Percentiles rank a stretch among this genome's conserved stretches.
These are phyloP conservation scores for Acronicta aceris DNA, from an alignment of 2,888 invertebrate species.

Conservation along the genomic window DNA sequence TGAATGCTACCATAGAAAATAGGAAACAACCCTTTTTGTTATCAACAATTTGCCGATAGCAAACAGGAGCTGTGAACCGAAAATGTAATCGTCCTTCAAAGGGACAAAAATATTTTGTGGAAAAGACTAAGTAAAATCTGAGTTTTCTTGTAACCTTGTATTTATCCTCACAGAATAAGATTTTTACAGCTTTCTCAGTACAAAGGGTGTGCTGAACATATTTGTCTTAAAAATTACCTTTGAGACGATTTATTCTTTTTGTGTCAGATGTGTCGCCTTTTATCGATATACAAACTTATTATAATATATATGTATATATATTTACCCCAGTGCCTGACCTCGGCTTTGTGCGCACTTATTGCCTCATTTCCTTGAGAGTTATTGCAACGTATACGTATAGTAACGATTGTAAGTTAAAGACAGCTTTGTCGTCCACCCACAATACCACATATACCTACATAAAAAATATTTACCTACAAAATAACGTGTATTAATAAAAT, in stretches of 20 bases:
- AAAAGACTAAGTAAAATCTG: slow-evolving; percentile 10
- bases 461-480: not conserved
- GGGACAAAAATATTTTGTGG: slow-evolving; percentile 11
- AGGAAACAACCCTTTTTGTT: slow-evolving; percentile 8
- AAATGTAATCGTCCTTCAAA: slow-evolving; percentile 17
- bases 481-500: no score
- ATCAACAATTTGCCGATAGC: slow-evolving; percentile 28
- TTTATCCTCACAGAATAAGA: slow-evolving; percentile 31
- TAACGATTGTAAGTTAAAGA: slow-evolving; percentile 10
- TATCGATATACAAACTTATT: slow-evolving; percentile 13
- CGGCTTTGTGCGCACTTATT: slow-evolving; percentile 41
- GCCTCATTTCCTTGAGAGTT: slow-evolving; percentile 31
- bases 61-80: slow-evolving; percentile 16
- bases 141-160: slow-evolving; percentile 13
- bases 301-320: no score
- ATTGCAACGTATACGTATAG: slow-evolving; percentile 8
- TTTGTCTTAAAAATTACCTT: slow-evolving; percentile 40
- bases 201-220: slow-evolving; percentile 41
- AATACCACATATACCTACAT: not conserved
- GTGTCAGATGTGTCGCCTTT: slow-evolving; percentile 28
- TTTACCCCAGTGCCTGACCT: slow-evolving; percentile 32
- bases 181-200: slow-evolving; percentile 20
- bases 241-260: slow-evolving; percentile 39
- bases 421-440: slow-evolving; percentile 7
- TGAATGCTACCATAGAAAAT: slow-evolving; percentile 3